phyloP scores from a whole-genome alignment of 2,113 vertebrate species.

The Bungarus multicinctus region DNA sequence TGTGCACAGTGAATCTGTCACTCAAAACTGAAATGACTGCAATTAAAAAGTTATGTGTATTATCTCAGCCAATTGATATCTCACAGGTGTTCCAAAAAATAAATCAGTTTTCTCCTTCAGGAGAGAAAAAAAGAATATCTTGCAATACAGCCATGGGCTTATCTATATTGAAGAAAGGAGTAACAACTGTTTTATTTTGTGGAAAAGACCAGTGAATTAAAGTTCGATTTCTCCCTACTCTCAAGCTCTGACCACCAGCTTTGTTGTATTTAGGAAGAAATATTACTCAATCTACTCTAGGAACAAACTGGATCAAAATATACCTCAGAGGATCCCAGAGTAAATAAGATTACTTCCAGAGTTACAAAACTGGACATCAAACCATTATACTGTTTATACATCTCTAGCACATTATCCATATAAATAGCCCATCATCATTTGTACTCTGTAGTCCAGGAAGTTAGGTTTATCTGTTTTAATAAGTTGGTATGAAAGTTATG shows the following conservation, averaged over 20 bases:
- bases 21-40: neutral
- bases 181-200: neutral
- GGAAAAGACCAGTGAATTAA: neutral
- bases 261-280: neutral
- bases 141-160: neutral
- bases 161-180: neutral
- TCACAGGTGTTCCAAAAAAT: neutral
- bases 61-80: neutral
- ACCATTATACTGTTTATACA: neutral
- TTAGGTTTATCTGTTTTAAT: neutral
- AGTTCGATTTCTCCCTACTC: neutral
- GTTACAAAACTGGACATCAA: neutral
- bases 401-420: neutral
- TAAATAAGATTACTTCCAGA: neutral
- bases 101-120: neutral
- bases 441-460: neutral
- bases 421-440: neutral
- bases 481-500: neutral
- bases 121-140: neutral
- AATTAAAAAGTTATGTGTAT: neutral
- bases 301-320: neutral
- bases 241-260: neutral
- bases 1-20: neutral
- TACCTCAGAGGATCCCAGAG: neutral
- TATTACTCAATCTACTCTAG: neutral